A percentile compares a stretch with the other conserved stretches of the same genome.
phyloP scores from a whole-genome alignment of 2,888 invertebrate genomes.

The Notocelia uddmanniana region DNA sequence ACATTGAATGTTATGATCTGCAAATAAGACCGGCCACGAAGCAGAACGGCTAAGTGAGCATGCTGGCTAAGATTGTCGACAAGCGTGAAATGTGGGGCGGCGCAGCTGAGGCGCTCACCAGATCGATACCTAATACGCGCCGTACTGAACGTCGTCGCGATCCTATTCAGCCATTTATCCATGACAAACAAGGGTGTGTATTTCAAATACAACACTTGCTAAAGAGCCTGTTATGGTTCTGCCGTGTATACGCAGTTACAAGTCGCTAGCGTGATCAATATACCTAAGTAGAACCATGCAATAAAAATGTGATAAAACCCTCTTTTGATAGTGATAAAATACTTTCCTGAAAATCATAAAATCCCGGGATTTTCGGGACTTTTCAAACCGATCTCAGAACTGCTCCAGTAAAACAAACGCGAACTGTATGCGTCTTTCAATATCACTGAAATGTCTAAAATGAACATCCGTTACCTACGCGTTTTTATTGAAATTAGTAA shows the following conservation, averaged over 20 bases:
- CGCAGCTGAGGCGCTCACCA: constrained; percentile 74
- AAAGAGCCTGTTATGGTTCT: background rate
- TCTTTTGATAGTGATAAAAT: no score
- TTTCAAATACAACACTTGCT: background rate
- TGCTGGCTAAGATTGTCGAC: constrained; percentile 69
- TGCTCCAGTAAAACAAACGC: no score
- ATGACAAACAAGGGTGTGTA: constrained; percentile 49
- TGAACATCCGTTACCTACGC: no score
- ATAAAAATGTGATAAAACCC: background rate
- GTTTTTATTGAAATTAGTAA: no score
- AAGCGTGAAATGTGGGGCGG: constrained; percentile 78
- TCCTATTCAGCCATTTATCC: constrained; percentile 69
- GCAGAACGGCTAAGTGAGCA: constrained; percentile 55
- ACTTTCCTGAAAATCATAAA: no score
- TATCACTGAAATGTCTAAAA: no score
- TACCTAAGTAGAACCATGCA: background rate
- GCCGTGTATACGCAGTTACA: no score
- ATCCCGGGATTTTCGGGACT: no score
- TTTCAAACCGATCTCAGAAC: no score
- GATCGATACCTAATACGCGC: constrained; percentile 82
- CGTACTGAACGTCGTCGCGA: constrained; percentile 73
- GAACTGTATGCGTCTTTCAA: no score
- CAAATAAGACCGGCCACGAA: constrained; percentile 53
- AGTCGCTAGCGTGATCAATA: background rate
- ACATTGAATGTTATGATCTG: constrained; percentile 60